These are phyloP conservation scores for Eupristina koningsbergeri DNA, from an alignment of 1,140 invertebrate species.

Conservation along the genomic window DNA sequence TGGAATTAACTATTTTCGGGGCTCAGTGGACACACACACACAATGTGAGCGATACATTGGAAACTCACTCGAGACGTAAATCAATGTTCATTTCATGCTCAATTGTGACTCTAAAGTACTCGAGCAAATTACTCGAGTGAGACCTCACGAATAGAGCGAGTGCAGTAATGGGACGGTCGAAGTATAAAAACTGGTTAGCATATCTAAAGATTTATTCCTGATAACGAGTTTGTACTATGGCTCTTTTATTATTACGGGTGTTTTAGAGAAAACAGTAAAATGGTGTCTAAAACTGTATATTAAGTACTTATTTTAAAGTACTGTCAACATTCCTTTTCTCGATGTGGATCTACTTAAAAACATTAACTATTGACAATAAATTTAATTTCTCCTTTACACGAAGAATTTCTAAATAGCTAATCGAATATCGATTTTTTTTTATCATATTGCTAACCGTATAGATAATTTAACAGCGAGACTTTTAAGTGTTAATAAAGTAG, in stretches of 20 bases:
- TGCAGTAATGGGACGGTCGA: background rate
- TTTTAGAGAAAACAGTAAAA: background rate
- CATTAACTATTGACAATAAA: background rate
- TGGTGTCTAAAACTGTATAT: background rate
- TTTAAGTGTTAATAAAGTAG: no score
- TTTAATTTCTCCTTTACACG: no score
- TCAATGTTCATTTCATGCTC: constrained; percentile 2
- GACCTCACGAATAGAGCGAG: background rate
- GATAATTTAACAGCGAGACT: no score
- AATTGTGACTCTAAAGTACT: background rate
- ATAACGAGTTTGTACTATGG: background rate
- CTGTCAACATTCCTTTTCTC: background rate
- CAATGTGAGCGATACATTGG: background rate
- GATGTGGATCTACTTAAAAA: background rate
- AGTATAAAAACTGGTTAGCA: background rate
- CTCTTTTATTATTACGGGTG: background rate
- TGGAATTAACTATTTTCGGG: no score
- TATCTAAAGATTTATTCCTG: background rate
- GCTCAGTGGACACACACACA: no score
- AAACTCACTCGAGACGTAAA: background rate
- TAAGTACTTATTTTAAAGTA: background rate
- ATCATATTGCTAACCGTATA: no score
- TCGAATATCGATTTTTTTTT: no score
- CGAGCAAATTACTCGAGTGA: background rate
- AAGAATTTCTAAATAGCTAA: no score